Base-by-base conservation (phyloP, 2,888 invertebrate genomes). In the Phengaris arion region DNA sequence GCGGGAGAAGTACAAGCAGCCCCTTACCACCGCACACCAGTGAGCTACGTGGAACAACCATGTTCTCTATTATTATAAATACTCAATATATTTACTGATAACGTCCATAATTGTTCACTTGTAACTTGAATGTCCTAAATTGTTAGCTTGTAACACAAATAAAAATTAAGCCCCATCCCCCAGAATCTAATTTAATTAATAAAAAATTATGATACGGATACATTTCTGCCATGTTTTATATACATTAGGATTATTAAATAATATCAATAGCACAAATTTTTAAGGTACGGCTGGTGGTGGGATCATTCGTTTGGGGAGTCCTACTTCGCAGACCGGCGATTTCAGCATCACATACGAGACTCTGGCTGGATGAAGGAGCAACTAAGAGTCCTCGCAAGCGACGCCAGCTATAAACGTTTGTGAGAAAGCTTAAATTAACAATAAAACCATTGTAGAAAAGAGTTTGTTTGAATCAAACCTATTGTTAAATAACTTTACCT, bases 301-400 rank as follows among this genome's bases (percentile, higher is more conserved):
- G 78, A 82, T 76, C 78, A 78, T 52, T 78, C 64, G 81, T 64
- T 76, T 72, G 59, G 73, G 55, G n/a, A 64, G 59, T 85, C 70
- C 3, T n/a, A 59, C n/a, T 13, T 76, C 76, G 75, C 77, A 76
- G 77, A 80, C 74, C 12, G 88, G 90, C 81, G 85, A 82, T 76
- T 86, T 88, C 74, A 84, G 90, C 94, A 93, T 83, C 92, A 88
- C 81, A 89, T 94, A 79, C 87, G 87, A 68, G 94, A 94, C 83
- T 93, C 94, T 3, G 83, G 86, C 52, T 92, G 93, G 93, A 88
- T 93, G 76, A 89, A 89, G 82, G 87, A 84, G 76, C 87, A 89
- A 51, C 81, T 92, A 78, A 80, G 84, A 6, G 85, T 92, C 80
- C 86, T 93, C 6, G 86, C 89, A 46, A 85, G 85, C 3, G 89